Base-by-base conservation (phyloP, 2,797 vertebrate genomes). In the Synanceia verrucosa region DNA sequence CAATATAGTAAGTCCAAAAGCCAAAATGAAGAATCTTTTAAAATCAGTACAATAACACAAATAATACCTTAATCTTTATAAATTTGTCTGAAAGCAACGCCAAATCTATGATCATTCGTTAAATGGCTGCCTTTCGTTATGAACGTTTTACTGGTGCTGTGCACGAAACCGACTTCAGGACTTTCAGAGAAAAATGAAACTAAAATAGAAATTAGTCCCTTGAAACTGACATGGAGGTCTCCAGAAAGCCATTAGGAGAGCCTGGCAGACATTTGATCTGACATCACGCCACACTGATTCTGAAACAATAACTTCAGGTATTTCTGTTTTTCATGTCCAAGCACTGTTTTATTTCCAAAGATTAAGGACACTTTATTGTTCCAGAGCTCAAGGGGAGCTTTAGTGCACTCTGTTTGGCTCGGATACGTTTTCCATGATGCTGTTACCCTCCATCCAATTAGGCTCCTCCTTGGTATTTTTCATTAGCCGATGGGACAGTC, bases 331-430 rank as follows among this genome's bases (percentile, higher is more conserved):
- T 78, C 33, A 37, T 61, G 50, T 83, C 66, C 60, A 76, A 82
- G 50, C 57, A 37, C 19, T 1, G 12, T 79, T 87, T 85, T 83
- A 66, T 74, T 77, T 76, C 70, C 62, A 78, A 53, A 57, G 61
- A 39, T 65, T 74, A 59, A 58, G 24, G 69, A 78, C 57, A 19
- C 69, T 81, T 85, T 73, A 79, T 81, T 82, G 70, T 83, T 80
- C 60, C 63, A 60, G 28, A 58, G 64, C 71, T 84, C 16, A 23
- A 24, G 63, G 57, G 61, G 67, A 70, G 65, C 56, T 70, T 79
- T 41, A 61, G 59, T 73, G 69, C 46, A 44, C 63, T 64, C 3
- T 53, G 21, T 9, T 47, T 79, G 76, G 71, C 69, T 81, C 59
- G 10, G 26, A 63, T 39, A 43, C 1, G 16, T 65, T 83, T 87